Base-by-base conservation (phyloP, 2,797 vertebrate genomes). In the Ficedula albicollis region DNA sequence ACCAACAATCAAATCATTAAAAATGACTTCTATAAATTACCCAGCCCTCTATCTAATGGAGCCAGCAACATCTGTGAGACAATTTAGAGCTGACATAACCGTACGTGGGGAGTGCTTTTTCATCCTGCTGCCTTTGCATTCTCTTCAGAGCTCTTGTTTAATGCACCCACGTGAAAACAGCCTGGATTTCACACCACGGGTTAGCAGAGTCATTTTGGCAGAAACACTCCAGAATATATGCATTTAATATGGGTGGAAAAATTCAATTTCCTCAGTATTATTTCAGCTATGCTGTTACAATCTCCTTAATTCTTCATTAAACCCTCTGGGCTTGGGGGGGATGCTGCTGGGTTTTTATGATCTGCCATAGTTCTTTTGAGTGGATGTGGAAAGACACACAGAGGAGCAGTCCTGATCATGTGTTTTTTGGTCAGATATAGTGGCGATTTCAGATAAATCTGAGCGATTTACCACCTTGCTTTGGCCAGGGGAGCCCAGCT, bases 1-100 rank as follows among this genome's bases (percentile, higher is more conserved):
- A 97, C 96, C 97, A 98, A 98, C 97, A 97, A 98, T 98, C 97
- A 98, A 97, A 98, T 91, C 95, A 97, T 97, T 98, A 97, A 98
- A 97, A 98, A 98, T 96, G 97, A 97, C 96, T 97, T 69, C 97
- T 97, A 95, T 97, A 97, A 98, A 98, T 98, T 97, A 97, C 97
- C 93, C 93, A 84, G 91, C 59, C 94, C 96, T 97, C 96, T 94
- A 7, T 93, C 97, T 98, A 97, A 98, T 95, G 96, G 97, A 96
- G 96, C 93, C 91, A 91, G 96, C 84, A 97, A 97, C 97, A 98
- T 97, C 97, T 98, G 97, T 48, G 97, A 97, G 96, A 95, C 97
- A 97, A 98, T 98, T 98, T 97, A 85, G 97, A 90, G 89, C 96
- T 78, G 97, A 96, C 95, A 95, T 44, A 97, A 96, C 91, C 96